A percentile compares a stretch with the other conserved stretches of the same genome.
phyloP scores from a whole-genome alignment of 2,888 invertebrate species.

The Tiliacea aurago region DNA sequence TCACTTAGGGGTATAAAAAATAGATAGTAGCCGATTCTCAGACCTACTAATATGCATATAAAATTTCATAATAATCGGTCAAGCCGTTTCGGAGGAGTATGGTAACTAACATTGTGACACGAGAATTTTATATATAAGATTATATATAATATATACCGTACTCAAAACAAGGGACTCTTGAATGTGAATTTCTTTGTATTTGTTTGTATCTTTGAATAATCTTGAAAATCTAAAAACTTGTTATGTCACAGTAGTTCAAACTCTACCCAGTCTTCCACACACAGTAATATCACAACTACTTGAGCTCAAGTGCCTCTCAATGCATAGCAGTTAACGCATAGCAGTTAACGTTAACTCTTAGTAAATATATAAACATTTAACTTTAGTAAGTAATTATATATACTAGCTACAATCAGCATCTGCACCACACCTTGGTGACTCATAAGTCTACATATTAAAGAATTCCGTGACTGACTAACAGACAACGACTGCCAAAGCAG shows the following conservation, averaged over 20 bases:
- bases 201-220: no score
- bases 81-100: no score
- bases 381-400: conserved; percentile 10
- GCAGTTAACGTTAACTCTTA: conserved; percentile 17
- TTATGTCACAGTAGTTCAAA: background rate
- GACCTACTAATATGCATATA: no score
- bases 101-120: no score
- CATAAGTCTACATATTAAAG: background rate
- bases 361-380: conserved; percentile 47
- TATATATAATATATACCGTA: no score
- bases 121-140: no score
- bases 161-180: background rate
- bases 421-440: conserved; percentile 26
- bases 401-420: background rate
- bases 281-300: conserved; percentile 16
- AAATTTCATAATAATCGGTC: no score
- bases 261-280: background rate
- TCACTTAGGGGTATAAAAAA: no score
- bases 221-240: background rate
- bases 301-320: conserved; percentile 29
- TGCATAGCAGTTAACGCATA: background rate
- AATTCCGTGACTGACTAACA: background rate
- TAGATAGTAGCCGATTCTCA: no score
- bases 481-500: no score
- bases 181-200: background rate